Conservation (phyloP, 2,113 vertebrate genomes). For the Podiceps cristatus region DNA sequence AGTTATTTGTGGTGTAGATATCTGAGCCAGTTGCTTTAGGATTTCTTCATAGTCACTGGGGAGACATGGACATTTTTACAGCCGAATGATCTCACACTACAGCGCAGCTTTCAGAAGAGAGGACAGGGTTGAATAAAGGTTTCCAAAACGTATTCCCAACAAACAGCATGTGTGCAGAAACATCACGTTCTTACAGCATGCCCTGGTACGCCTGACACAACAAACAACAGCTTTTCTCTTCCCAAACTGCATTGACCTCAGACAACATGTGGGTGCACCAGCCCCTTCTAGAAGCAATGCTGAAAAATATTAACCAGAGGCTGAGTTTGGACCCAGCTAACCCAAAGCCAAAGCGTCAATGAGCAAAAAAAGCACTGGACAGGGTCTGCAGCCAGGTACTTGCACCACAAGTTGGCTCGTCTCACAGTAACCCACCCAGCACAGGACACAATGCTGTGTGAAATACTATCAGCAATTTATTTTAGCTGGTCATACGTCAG, state of each 20-base stretch:
- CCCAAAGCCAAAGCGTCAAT: rapidly evolving
- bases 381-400: background rate
- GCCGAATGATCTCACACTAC: background rate
- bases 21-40: background rate
- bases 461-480: background rate
- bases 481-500: background rate
- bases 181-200: background rate
- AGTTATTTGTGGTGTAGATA: background rate
- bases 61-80: background rate
- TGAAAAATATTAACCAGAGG: background rate
- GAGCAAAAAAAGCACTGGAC: background rate
- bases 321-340: background rate
- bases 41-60: background rate
- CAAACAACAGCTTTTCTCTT: background rate
- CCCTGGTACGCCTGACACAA: rapidly evolving
- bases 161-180: background rate
- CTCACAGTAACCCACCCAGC: background rate
- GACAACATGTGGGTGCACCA: background rate
- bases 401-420: background rate
- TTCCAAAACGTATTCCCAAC: background rate
- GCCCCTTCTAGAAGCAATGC: background rate
- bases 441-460: background rate
- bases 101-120: background rate
- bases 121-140: background rate
- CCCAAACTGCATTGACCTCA: rapidly evolving